These are phyloP conservation scores for Rhabdomys pumilio DNA, from an alignment of 2,797 vertebrate species.

Conservation along the genomic window DNA sequence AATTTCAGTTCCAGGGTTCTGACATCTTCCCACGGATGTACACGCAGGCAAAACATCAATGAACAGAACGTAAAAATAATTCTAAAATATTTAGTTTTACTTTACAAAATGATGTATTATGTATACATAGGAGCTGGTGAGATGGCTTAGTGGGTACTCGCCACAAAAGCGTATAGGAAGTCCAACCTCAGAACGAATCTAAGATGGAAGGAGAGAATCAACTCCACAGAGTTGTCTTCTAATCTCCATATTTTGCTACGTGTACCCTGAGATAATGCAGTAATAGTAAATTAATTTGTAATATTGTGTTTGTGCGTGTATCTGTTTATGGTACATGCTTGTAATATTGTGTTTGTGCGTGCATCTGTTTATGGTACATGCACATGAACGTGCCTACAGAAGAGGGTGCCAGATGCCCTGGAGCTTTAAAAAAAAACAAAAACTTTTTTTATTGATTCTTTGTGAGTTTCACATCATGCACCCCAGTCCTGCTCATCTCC, in stretches of 20 bases:
- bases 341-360: neutral
- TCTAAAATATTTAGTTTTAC: neutral
- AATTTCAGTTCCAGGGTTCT: neutral
- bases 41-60: neutral
- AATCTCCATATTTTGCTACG: neutral
- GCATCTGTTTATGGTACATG: no score
- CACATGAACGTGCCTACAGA: neutral
- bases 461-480: no score
- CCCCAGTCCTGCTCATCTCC: no score
- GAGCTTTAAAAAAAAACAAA: neutral
- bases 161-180: neutral
- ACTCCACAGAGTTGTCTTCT: neutral
- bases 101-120: neutral
- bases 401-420: neutral
- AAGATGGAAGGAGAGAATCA: neutral
- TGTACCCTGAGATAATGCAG: neutral
- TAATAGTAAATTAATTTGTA: neutral
- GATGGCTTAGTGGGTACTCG: neutral
- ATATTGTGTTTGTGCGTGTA: neutral
- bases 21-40: neutral
- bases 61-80: neutral
- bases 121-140: neutral
- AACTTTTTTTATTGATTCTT: no score
- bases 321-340: no score
- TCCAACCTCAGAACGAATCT: neutral